Evolutionary conservation across 2,888 invertebrate genomes (phyloP), one percentile per base, ranked within the genome.

Genomic region (Cerastis rubricosa): DNA sequence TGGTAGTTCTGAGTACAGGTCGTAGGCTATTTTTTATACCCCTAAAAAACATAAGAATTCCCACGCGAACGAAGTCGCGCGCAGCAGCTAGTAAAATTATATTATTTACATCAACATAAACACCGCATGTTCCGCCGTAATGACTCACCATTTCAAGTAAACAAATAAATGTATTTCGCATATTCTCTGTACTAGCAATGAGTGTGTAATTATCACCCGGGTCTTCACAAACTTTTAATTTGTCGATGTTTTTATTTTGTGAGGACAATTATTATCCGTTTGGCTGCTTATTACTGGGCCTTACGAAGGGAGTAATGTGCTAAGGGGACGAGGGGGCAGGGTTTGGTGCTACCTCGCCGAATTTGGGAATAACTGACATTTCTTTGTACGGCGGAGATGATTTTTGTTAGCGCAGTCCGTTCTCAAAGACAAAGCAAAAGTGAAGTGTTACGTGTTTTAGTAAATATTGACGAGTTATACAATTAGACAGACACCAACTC

Each of bases 141-240:
- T 8, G 2, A 14, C 54, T 22, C 35, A 29, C 63, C 54, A 59
- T 65, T 66, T 43, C n/a, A 49, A 54, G 49, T 70, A 19, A 61
- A 69, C 73, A 22, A 43, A 45, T 49, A 57, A 43, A 45, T 49
- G 49, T 40, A 54, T 54, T 61, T 25, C 43, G n/a, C 22, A 68
- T 7, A 51, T 40, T 43, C 12, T 49, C 12, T 11, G 9, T 57
- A 47, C 17, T 47, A 59, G 29, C 64, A 63, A 80, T 49, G 66
- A 70, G 54, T 43, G 66, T 71, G 70, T 70, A 54, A 71, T 74
- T 61, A 71, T 19, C 2, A 17, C 12, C 45, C 49, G 61, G 71
- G 64, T 67, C 66, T 47, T 67, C 69, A 66, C 73, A 76, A 81
- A 77, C 76, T 83, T 85, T 72, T 78, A 59, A 81, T 80, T 80